Evolutionary conservation across 2,797 vertebrate species (phyloP).

Genomic region (Oreonectes daqikongensis): DNA sequence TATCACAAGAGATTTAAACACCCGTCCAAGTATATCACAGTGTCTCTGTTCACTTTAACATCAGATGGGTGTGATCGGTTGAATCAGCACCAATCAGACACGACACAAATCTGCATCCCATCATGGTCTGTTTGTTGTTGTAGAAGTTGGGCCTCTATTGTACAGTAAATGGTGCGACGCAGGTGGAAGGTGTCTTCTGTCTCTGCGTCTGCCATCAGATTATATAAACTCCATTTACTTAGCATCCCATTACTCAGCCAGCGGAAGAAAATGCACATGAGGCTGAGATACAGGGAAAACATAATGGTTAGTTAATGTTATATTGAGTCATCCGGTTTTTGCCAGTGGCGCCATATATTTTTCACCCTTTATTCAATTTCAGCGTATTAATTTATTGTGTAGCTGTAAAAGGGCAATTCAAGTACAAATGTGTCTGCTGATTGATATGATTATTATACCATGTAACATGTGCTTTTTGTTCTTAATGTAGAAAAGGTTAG

Average conservation of each 20-base stretch:
- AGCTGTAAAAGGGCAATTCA: not conserved
- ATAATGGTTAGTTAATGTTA: constrained; percentile 21
- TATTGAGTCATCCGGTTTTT: not conserved
- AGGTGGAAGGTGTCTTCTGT: constrained; percentile 61
- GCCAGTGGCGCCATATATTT: constrained; percentile 3
- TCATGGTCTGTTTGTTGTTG: constrained; percentile 67
- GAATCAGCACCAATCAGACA: constrained; percentile 63
- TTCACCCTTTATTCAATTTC: constrained; percentile 24
- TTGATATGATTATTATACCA: constrained; percentile 28
- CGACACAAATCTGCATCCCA: constrained; percentile 56
- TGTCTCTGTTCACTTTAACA: constrained; percentile 40
- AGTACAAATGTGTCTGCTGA: constrained; percentile 4
- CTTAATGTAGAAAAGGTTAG: constrained; percentile 39
- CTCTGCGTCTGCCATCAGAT: constrained; percentile 46
- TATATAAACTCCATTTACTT: constrained; percentile 43
- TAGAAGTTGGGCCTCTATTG: constrained; percentile 51
- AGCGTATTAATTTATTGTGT: constrained; percentile 6
- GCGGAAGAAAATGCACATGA: not conserved
- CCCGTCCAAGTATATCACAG: too few species aligned
- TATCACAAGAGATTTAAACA: too few species aligned
- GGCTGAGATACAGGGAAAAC: constrained; percentile 6
- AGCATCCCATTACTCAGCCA: constrained; percentile 30
- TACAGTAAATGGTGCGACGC: constrained; percentile 42
- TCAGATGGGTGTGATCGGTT: constrained; percentile 54
- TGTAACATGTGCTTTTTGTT: constrained; percentile 18